Conservation (phyloP, 2,113 vertebrate genomes). For the Xiphophorus hellerii region DNA sequence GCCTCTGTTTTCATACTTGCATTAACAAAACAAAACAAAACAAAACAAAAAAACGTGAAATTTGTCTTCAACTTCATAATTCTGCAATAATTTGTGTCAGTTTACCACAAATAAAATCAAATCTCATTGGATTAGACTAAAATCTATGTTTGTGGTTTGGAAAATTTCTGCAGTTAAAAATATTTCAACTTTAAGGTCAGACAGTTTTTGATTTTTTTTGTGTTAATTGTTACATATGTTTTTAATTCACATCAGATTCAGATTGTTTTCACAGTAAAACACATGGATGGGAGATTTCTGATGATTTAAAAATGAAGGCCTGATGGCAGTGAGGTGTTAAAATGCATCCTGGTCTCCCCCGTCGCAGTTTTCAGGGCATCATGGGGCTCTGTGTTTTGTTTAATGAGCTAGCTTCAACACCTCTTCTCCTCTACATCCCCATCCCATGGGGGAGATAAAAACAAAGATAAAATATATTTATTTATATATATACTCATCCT, state of each 20-base stretch:
- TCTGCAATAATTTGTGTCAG: neutral
- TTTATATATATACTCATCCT: neutral
- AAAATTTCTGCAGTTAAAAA: neutral
- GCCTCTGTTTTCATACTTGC: too few species aligned
- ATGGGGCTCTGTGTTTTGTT: slow-evolving; percentile 15
- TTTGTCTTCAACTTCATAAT: neutral
- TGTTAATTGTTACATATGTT: neutral
- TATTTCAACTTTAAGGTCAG: too few species aligned
- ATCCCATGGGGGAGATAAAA: neutral
- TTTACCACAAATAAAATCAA: neutral
- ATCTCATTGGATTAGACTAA: neutral
- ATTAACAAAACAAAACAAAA: neutral
- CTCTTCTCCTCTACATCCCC: neutral
- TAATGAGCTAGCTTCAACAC: slow-evolving; percentile 13
- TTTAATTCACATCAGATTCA: slow-evolving; percentile 46
- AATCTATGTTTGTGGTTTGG: neutral
- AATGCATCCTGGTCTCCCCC: slow-evolving; percentile 37
- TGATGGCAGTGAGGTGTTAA: slow-evolving; percentile 29
- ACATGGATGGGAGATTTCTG: slow-evolving; percentile 36
- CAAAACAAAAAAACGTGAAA: neutral
- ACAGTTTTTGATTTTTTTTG: neutral
- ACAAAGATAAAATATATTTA: neutral
- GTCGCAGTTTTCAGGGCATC: slow-evolving; percentile 18
- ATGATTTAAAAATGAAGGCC: slow-evolving; percentile 9
- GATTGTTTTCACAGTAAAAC: slow-evolving; percentile 25